Evolutionary conservation across 2,888 invertebrate species (phyloP).

Genomic region (Brachylomia viminalis): DNA sequence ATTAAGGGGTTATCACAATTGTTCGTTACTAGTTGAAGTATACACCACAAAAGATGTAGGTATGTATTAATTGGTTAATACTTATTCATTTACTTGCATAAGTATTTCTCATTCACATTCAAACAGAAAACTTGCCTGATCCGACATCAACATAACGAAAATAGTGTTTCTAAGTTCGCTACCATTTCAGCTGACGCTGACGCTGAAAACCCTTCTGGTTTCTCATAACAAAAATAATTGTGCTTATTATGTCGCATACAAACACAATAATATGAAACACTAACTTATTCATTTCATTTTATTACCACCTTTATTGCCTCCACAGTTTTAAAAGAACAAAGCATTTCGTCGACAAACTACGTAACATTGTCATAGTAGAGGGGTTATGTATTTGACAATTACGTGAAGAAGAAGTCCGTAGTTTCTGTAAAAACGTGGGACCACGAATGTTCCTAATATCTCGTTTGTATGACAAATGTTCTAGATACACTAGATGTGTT

Average conservation of each 20-base stretch:
- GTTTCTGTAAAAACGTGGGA: constrained; percentile 53
- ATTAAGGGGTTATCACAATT: background rate
- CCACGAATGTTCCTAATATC: constrained; percentile 42
- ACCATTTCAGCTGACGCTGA: background rate
- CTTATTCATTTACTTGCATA: constrained; percentile 1
- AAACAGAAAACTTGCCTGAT: background rate
- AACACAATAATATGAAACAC: constrained; percentile 18
- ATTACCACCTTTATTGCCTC: constrained; percentile 18
- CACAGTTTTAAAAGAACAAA: constrained; percentile 23
- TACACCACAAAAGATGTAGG: background rate
- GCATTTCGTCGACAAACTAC: constrained; percentile 30
- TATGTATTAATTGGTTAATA: background rate
- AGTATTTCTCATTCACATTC: background rate
- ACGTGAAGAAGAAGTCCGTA: constrained; percentile 52
- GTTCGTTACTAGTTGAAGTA: constrained; percentile 14
- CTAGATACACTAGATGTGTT: constrained; percentile 31
- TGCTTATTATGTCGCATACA: background rate
- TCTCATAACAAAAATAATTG: background rate
- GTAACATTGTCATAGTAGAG: constrained; percentile 53
- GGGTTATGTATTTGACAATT: constrained; percentile 59
- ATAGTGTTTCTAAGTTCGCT: background rate
- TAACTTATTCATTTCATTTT: constrained; percentile 25
- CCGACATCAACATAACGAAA: background rate
- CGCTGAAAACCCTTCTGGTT: background rate
- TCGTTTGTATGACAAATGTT: constrained; percentile 39